These are phyloP conservation scores for Reticulitermes speratus DNA, from an alignment of 1,140 invertebrate genomes.

Conservation along the genomic window DNA sequence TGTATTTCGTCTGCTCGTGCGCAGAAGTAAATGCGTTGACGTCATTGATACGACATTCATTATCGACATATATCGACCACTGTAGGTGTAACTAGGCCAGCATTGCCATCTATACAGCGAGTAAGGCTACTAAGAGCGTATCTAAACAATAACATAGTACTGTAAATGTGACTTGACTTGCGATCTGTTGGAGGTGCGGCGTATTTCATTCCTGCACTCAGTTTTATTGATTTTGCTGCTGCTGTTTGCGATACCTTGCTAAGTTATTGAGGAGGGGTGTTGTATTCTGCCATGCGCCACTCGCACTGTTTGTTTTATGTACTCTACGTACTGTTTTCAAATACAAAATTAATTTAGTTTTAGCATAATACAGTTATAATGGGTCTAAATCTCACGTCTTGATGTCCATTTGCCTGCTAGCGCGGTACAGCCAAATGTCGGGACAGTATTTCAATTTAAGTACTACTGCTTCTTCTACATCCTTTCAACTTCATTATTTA, in stretches of 20 bases:
- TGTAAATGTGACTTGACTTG: not conserved
- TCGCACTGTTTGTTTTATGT: not conserved
- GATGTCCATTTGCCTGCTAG: too few relatives aligned
- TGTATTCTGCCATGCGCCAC: not conserved
- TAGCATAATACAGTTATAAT: too few relatives aligned
- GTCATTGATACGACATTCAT: not conserved
- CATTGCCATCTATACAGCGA: not conserved
- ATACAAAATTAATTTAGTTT: too few relatives aligned
- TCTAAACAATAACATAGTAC: not conserved
- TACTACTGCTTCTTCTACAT: too few relatives aligned
- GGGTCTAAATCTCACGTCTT: too few relatives aligned
- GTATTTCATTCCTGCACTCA: not conserved
- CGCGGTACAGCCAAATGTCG: too few relatives aligned
- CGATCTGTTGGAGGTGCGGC: not conserved
- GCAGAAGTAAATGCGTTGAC: not conserved
- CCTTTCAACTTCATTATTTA: too few relatives aligned
- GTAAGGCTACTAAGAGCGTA: not conserved
- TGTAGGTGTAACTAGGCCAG: not conserved
- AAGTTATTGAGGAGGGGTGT: not conserved
- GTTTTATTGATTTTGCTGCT: not conserved
- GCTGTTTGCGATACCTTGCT: not conserved
- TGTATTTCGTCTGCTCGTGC: not conserved
- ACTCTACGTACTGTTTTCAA: too few relatives aligned
- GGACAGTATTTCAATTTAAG: too few relatives aligned
- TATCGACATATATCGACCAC: conserved; percentile 2